A percentile compares a stretch with the other conserved stretches of the same genome.
phyloP scores from a whole-genome alignment of 2,888 invertebrate genomes.

The Chaetogeoica ovagalla region DNA sequence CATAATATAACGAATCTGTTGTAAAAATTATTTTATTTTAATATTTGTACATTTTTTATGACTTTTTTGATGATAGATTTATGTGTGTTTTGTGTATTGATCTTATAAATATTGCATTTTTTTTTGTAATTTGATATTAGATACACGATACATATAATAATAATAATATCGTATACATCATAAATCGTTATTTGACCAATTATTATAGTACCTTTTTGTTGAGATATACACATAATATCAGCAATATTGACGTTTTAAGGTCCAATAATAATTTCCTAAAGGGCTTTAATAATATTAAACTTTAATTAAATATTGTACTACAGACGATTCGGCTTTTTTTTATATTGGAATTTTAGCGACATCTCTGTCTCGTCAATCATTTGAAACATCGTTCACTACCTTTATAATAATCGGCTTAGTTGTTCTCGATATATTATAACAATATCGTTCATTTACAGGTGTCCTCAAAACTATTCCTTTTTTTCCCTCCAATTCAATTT shows the following conservation, averaged over 20 bases:
- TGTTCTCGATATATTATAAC: slow-evolving; percentile 3
- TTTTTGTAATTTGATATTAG: too few relatives aligned
- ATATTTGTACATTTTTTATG: too few relatives aligned
- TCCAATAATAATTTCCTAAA: background rate
- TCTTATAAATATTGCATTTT: too few relatives aligned
- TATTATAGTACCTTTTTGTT: background rate
- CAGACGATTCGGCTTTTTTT: slow-evolving; percentile 11
- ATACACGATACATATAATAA: too few relatives aligned
- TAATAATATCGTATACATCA: too few relatives aligned
- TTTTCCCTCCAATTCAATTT: too few relatives aligned
- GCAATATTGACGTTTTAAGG: background rate
- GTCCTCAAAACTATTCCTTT: background rate
- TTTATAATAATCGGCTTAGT: slow-evolving; percentile 2
- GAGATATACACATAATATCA: background rate
- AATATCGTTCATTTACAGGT: background rate
- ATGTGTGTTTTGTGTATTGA: too few relatives aligned
- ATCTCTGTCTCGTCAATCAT: background rate
- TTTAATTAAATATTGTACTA: slow-evolving; percentile 1
- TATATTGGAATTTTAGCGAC: background rate
- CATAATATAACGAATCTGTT: too few relatives aligned
- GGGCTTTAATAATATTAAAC: background rate
- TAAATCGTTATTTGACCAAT: background rate
- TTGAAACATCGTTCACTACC: background rate
- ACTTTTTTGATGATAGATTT: too few relatives aligned
- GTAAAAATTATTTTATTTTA: too few relatives aligned